phyloP scores from a whole-genome alignment of 2,797 vertebrate species.

The Peromyscus nudipes region DNA sequence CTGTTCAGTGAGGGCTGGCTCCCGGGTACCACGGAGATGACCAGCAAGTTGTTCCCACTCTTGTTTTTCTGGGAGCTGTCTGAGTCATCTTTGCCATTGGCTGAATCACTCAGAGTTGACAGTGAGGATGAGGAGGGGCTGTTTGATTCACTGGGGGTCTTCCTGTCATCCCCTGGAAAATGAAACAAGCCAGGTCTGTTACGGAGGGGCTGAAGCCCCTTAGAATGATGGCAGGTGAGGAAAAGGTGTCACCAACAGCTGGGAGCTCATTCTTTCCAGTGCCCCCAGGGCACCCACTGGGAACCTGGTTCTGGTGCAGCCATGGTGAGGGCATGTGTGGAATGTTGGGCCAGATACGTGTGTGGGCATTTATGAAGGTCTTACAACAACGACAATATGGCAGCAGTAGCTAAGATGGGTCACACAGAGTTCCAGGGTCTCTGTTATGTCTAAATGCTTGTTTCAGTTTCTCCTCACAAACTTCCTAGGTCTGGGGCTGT shows the following conservation, averaged over 20 bases:
- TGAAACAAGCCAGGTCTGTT: neutral
- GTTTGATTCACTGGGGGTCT: constrained; percentile 95
- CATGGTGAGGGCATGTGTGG: neutral
- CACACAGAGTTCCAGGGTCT: neutral
- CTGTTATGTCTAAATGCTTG: neutral
- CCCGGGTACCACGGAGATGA: constrained; percentile 94
- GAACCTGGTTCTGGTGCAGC: neutral
- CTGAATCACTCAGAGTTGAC: constrained; percentile 97
- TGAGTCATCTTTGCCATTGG: constrained; percentile 97
- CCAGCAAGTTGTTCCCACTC: constrained; percentile 94
- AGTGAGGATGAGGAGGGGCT: constrained; percentile 97
- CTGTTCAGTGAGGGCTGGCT: constrained; percentile 94
- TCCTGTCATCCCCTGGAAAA: constrained; percentile 90
- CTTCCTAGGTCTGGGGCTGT: neutral
- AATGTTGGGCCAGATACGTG: neutral
- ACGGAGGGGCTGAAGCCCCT: neutral
- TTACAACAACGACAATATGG: neutral
- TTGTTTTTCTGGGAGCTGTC: constrained; percentile 94
- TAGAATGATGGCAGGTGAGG: neutral
- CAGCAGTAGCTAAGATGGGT: neutral
- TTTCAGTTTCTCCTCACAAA: constrained; percentile 14
- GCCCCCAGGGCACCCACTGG: neutral
- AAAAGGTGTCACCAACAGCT: no score
- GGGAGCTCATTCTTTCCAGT: no score
- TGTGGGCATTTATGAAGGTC: neutral